Base-by-base conservation (phyloP, 2,888 invertebrate genomes). In the Eupithecia inturbata region DNA sequence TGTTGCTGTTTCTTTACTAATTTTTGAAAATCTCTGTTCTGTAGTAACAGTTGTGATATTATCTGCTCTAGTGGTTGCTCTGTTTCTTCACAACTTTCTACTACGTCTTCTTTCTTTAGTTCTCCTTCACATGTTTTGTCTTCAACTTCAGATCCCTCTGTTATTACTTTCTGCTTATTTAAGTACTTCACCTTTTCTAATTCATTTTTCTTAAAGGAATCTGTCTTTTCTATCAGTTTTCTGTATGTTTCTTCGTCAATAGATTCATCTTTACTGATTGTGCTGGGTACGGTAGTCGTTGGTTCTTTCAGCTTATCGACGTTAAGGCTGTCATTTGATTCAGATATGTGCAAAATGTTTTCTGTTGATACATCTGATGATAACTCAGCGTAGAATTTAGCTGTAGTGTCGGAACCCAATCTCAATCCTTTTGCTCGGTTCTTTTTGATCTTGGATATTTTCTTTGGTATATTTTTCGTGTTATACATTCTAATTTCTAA, bases 11-110 rank as follows among this genome's bases (percentile, higher is more conserved):
- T 97, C 81, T 97, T 97, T 36, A 97, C 92, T 63, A 97, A 95
- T 79, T 97, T 96, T 80, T 97, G 97, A 80, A 98, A 97, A 78
- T 97, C 97, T 81, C 97, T 95, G 84, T 97, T 97, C 86, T 97
- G 97, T 96, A 97, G 96, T 7, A 98, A 91, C 19, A 98, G 92
- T 85, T 97, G 97, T 0, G 97, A 96, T 68, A 98, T 97, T 67
- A 98, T 96, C 89, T 97, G 95, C 89, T 97, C 96, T 81, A 96
- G 93, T 68, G 95, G 96, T 85, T 95, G 96, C 84, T 95, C 95
- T 28, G 83, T 84, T 74, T 91, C 91, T 82, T 93, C 90, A 57
- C 87, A 88, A 68, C 84, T 90, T 80, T 91, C 91, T 68, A 81
- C 79, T 16, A 87, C 82, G 75, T 88, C 83, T 78, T 87, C 80